Percentiles rank a stretch among this genome's conserved stretches.
These are phyloP conservation scores for Solenopsis invicta DNA, from an alignment of 1,140 invertebrate genomes.

Conservation along the genomic window DNA sequence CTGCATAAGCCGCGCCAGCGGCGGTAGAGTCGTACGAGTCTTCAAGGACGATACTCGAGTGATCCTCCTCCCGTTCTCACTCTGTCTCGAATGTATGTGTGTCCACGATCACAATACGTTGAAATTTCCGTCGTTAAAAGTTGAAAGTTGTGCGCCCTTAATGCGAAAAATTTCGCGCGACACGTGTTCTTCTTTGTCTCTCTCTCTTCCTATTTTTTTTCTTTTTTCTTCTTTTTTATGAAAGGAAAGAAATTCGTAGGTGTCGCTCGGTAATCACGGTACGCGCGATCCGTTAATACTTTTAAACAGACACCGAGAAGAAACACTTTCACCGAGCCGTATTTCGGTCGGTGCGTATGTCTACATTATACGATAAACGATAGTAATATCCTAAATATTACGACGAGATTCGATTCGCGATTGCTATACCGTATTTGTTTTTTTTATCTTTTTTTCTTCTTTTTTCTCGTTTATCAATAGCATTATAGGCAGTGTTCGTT, in stretches of 20 bases:
- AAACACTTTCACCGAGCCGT: conserved; percentile 23
- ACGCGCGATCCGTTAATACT: conserved; percentile 50
- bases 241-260: conserved; percentile 66
- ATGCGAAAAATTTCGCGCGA: conserved; percentile 40
- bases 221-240: conserved; percentile 29
- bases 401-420: conserved; percentile 65
- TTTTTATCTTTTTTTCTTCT: conserved; percentile 8
- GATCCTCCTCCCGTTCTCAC: conserved; percentile 17
- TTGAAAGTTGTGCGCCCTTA: conserved; percentile 56
- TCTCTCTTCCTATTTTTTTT: conserved; percentile 28
- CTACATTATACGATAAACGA: conserved; percentile 61
- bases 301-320: conserved; percentile 48
- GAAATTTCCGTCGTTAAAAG: conserved; percentile 34
- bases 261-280: conserved; percentile 52
- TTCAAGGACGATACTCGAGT: conserved; percentile 54
- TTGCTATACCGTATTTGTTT: conserved; percentile 31
- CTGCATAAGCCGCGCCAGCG: conserved; percentile 35
- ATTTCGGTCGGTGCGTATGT: conserved; percentile 35
- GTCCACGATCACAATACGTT: conserved; percentile 58
- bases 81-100: conserved; percentile 25
- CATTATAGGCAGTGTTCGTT: conserved; percentile 77
- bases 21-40: conserved; percentile 42
- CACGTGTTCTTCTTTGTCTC: background rate
- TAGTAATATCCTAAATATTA: conserved; percentile 54
- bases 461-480: conserved; percentile 65